Evolutionary conservation across 53 echinoderm and acorn worm genomes (phyloP), one percentile per base, ranked within the genome.

Genomic region (Holothuria scabra): DNA sequence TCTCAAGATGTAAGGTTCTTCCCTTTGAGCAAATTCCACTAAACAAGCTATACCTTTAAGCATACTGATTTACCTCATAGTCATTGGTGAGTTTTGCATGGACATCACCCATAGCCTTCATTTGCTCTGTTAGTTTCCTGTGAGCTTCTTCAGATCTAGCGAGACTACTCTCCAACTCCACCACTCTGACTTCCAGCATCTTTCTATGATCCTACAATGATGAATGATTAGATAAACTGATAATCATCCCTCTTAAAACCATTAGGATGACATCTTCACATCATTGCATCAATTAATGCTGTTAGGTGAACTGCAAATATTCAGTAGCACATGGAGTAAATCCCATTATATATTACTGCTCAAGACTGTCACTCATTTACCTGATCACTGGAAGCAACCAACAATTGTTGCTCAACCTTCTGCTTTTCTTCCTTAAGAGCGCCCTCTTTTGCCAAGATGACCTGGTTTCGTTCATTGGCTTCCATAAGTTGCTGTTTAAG

Each of bases 51-150:
- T 41, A 14, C 18, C 16, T 14, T 16, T 52, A 18, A 52, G 3
- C 14, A 18, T 3, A 18, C 3, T 0, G 14, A 65, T 74, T 66
- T 84, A 96, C 97, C 88, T 94, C 93, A 59, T 93, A 84, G 76
- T 91, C 91, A 58, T 76, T 86, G 16, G 92, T 93, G 28, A 96
- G 88, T 59, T 96, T 96, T 28, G 86, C 86, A 44, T 94, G 92
- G 38, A 96, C 87, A 55, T 87, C 89, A 62, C 91, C 88, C 81
- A 94, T 76, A 28, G 97, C 92, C 46, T 92, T 90, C 14, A 96
- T 44, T 76, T 96, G 93, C 78, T 86, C 86, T 46, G 83, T 67
- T 12, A 94, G 85, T 71, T 88, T 69, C 11, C 56, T 79, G 74
- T 87, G 63, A 31, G 80, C 90, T 34, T 89, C 85, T 88, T 92